phyloP scores from a whole-genome alignment of 53 echinoderm and acorn worm genomes.

The Paelopatides confundens region DNA sequence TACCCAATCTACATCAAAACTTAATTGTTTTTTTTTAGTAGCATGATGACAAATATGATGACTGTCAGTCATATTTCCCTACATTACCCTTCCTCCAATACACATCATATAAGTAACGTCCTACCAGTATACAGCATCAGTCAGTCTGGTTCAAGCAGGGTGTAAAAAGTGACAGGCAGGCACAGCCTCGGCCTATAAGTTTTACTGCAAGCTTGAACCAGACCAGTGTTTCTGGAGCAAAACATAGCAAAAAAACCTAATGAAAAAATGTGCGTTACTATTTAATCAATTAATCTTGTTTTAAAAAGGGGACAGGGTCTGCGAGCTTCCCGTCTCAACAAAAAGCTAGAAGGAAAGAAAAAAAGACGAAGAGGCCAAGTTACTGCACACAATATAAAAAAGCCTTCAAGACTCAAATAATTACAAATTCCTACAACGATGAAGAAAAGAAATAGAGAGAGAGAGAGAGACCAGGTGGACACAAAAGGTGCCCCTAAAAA shows the following conservation, averaged over 20 bases:
- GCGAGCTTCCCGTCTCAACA: background rate
- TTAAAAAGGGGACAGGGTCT: background rate
- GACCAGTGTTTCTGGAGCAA: slow-evolving; percentile 36
- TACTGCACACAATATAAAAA: slow-evolving; percentile 48
- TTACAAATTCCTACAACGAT: background rate
- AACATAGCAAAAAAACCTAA: background rate
- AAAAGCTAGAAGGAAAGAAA: background rate
- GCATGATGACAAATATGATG: no score
- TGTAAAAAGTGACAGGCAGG: slow-evolving; percentile 72
- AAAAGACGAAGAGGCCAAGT: background rate
- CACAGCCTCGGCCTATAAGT: slow-evolving; percentile 92
- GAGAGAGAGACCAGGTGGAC: background rate
- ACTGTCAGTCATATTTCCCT: no score
- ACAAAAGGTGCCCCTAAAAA: background rate
- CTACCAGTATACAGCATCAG: no score
- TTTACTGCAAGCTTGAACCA: slow-evolving; percentile 52
- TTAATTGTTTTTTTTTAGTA: no score
- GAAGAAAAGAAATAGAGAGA: background rate
- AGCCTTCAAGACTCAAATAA: slow-evolving; percentile 36
- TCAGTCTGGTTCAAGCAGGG: background rate
- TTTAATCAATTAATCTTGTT: background rate
- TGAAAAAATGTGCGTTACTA: slow-evolving; percentile 4
- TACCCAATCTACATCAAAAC: no score
- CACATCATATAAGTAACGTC: no score
- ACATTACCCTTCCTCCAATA: no score